Conservation (phyloP, 2,113 vertebrate genomes). For the Corythoichthys intestinalis region DNA sequence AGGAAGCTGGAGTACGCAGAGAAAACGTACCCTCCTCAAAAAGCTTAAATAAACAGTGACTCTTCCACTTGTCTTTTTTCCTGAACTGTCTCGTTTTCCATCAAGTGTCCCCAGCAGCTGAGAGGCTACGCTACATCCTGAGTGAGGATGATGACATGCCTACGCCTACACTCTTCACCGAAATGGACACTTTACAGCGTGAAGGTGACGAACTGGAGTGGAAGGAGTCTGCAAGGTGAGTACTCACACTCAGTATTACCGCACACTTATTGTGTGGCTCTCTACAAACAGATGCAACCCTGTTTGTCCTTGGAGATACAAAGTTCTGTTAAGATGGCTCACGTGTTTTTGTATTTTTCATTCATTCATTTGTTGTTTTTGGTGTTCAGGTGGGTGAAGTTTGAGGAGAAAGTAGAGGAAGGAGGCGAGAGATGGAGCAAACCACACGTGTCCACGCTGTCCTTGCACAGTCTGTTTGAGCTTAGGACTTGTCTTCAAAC, state of each 20-base stretch:
- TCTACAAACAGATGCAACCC: not conserved
- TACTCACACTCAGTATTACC: not conserved
- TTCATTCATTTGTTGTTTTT: not conserved
- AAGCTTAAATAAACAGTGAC: not conserved
- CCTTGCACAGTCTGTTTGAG: slow-evolving; percentile 96
- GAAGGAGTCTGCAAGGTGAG: slow-evolving; percentile 93
- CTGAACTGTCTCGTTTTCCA: not conserved
- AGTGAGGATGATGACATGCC: slow-evolving; percentile 86
- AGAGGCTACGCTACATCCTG: slow-evolving; percentile 90
- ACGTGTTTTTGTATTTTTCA: not conserved
- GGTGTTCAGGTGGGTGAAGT: slow-evolving; percentile 89
- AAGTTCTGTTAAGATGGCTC: too few relatives aligned
- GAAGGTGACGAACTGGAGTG: slow-evolving; percentile 95
- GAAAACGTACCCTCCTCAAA: not conserved
- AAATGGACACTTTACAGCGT: slow-evolving; percentile 95
- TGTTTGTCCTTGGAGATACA: not conserved
- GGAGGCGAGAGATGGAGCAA: slow-evolving; percentile 97
- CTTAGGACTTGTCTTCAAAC: slow-evolving; percentile 93
- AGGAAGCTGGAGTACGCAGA: too few relatives aligned
- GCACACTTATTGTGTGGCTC: not conserved
- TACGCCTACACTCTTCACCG: slow-evolving; percentile 92
- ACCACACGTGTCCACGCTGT: slow-evolving; percentile 92
- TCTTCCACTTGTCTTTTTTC: too few relatives aligned
- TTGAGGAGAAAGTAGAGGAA: slow-evolving; percentile 97
- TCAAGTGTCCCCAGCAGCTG: slow-evolving; percentile 89